Conservation (phyloP, 2,113 vertebrate species). For the Corythaeola cristata region DNA sequence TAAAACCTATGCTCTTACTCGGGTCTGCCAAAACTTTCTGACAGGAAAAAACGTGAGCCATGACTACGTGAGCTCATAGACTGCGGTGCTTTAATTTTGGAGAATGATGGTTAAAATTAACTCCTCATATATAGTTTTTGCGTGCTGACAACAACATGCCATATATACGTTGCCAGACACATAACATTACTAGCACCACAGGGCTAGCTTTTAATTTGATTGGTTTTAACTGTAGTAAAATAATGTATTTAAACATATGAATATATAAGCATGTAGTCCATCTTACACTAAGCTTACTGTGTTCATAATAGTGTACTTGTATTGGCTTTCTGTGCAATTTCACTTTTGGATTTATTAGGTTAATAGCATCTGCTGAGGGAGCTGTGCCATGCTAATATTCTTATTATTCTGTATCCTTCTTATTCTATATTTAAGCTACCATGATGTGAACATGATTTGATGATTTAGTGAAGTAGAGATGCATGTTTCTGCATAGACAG, state of each 20-base stretch:
- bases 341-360: slow-evolving; percentile 36
- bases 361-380: slow-evolving; percentile 23
- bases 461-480: background rate
- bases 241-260: background rate
- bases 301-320: background rate
- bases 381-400: background rate
- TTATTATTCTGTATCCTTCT: background rate
- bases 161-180: background rate
- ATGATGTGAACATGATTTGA: background rate
- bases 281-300: background rate
- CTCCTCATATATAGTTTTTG: background rate
- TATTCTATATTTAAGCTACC: background rate
- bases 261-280: background rate
- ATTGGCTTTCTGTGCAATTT: background rate
- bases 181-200: background rate
- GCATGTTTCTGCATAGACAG: background rate
- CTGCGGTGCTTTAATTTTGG: background rate
- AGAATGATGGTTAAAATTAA: background rate
- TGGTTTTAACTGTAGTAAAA: background rate
- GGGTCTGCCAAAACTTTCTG: background rate
- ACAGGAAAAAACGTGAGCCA: background rate
- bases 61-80: background rate
- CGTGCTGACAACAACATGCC: background rate
- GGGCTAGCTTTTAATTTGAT: background rate
- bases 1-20: background rate